Conservation (phyloP, 2,113 vertebrate species). For the Dermatemys mawii region DNA sequence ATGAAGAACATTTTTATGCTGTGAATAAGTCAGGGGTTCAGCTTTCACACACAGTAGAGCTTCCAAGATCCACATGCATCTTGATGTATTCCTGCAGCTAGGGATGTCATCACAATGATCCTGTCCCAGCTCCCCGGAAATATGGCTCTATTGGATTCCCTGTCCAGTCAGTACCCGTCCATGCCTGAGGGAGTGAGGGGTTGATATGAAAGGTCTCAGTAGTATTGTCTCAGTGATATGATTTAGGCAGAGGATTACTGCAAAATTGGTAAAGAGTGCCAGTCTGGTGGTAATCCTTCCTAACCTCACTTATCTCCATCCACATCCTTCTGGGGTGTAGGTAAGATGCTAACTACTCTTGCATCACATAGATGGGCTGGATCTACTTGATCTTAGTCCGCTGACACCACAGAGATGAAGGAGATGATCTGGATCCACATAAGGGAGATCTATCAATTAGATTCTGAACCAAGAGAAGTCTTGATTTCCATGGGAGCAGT, state of each 20-base stretch:
- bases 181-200: not conserved
- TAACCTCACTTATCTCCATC: not conserved
- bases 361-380: not conserved
- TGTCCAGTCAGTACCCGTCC: not conserved
- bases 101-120: not conserved
- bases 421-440: not conserved
- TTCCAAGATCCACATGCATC: not conserved
- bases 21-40: not conserved
- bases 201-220: rapidly evolving
- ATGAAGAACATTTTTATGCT: not conserved
- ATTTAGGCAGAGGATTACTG: not conserved
- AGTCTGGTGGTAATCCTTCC: rapidly evolving
- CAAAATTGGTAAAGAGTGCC: rapidly evolving
- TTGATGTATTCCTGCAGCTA: not conserved
- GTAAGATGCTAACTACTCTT: not conserved
- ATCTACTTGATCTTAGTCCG: not conserved
- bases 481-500: too few species aligned
- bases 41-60: not conserved
- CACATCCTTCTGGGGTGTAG: not conserved
- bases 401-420: not conserved
- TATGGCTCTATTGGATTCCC: not conserved
- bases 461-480: not conserved
- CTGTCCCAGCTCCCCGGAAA: not conserved
- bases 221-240: not conserved
- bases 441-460: not conserved